Evolutionary conservation across 2,888 invertebrate species (phyloP).

Genomic region (Ophraella communa): DNA sequence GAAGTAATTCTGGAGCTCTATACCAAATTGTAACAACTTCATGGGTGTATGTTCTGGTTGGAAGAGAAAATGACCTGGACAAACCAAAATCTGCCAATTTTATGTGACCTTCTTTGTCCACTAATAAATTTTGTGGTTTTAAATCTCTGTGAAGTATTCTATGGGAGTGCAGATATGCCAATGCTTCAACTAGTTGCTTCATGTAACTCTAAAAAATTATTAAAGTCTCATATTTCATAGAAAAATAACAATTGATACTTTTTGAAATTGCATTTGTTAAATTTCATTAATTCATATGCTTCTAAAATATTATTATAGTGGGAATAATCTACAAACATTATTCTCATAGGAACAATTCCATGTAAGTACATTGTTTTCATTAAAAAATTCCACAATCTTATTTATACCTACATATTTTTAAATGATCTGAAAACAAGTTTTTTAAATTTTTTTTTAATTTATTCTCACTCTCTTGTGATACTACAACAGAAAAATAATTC

Average conservation of each 20-base stretch:
- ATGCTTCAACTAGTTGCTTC: slow-evolving; percentile 85
- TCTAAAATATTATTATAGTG: too few relatives aligned
- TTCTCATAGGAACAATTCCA: too few relatives aligned
- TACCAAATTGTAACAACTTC: slow-evolving; percentile 98
- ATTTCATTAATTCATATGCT: too few relatives aligned
- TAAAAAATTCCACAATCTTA: too few relatives aligned
- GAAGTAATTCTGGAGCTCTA: slow-evolving; percentile 92
- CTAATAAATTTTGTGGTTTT: slow-evolving; percentile 94
- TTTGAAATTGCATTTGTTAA: too few relatives aligned
- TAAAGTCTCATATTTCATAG: not conserved
- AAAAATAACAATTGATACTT: too few relatives aligned
- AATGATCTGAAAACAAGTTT: too few relatives aligned
- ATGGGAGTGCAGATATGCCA: slow-evolving; percentile 89
- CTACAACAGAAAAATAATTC: not conserved
- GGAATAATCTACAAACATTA: too few relatives aligned
- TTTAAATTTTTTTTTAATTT: too few relatives aligned
- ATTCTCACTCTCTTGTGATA: too few relatives aligned
- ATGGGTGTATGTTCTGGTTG: slow-evolving; percentile 93
- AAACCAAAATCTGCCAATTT: slow-evolving; percentile 98
- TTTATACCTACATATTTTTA: too few relatives aligned
- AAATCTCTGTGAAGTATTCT: slow-evolving; percentile 91
- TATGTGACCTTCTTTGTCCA: slow-evolving; percentile 84
- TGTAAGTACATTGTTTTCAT: too few relatives aligned
- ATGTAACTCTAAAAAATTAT: slow-evolving; percentile 72
- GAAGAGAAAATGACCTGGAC: slow-evolving; percentile 90